Percentiles rank a stretch among this genome's conserved stretches.
phyloP scores from a whole-genome alignment of 1,140 invertebrate species.

The Hyposmocoma kahamanoa region DNA sequence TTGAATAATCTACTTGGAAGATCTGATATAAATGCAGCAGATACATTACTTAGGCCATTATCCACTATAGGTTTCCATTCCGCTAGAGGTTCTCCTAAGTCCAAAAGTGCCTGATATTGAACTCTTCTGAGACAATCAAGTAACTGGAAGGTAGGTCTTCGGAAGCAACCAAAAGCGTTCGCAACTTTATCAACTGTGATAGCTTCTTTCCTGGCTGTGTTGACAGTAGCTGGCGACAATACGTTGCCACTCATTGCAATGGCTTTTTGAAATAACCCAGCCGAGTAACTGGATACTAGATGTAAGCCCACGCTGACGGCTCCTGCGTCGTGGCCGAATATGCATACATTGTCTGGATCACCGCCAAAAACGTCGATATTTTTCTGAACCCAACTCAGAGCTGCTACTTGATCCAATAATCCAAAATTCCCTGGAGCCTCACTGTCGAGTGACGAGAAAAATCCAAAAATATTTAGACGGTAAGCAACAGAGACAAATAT shows the following conservation, averaged over 20 bases:
- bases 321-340: conserved; percentile 91
- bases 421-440: conserved; percentile 94
- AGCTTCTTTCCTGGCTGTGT: conserved; percentile 71
- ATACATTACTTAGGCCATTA: conserved; percentile 78
- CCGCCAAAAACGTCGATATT: conserved; percentile 93
- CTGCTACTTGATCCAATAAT: conserved; percentile 91
- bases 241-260: conserved; percentile 84
- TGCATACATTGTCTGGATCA: conserved; percentile 85
- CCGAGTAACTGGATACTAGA: conserved; percentile 58
- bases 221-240: conserved; percentile 74
- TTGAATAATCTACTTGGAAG: conserved; percentile 77
- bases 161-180: conserved; percentile 78
- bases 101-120: conserved; percentile 74
- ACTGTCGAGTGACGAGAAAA: conserved; percentile 87
- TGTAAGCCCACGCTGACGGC: conserved; percentile 82
- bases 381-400: conserved; percentile 88
- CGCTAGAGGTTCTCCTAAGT: conserved; percentile 76
- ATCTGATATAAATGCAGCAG: conserved; percentile 78
- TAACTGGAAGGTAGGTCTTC: conserved; percentile 76
- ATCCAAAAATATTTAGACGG: conserved; percentile 91
- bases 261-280: conserved; percentile 62
- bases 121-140: conserved; percentile 80
- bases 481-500: conserved; percentile 86
- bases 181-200: conserved; percentile 76
- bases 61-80: conserved; percentile 86